Evolutionary conservation across 2,113 vertebrate genomes (phyloP).

Genomic region (Periophthalmodon schlosseri): DNA sequence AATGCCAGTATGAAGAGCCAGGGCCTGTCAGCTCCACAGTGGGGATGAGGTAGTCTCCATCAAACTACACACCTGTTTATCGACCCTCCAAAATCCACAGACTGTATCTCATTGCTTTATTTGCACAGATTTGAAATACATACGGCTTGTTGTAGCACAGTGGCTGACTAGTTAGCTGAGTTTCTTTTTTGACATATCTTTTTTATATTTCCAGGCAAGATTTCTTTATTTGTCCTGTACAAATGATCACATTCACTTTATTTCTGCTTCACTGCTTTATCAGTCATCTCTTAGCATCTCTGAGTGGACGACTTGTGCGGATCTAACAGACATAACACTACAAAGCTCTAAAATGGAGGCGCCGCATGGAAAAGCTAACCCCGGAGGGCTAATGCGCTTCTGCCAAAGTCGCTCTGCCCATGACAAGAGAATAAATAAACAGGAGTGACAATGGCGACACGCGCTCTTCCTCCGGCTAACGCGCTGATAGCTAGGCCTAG

Average conservation of each 20-base stretch:
- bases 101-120: too few species aligned
- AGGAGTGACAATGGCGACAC: neutral
- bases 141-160: too few species aligned
- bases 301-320: neutral
- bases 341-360: neutral
- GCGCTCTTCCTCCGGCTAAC: neutral
- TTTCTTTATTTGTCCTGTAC: neutral
- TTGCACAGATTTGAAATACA: too few species aligned
- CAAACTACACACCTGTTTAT: too few species aligned
- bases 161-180: too few species aligned
- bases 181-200: too few species aligned
- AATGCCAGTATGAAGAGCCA: too few species aligned
- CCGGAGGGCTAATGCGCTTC: neutral
- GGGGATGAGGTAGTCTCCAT: too few species aligned
- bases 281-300: neutral
- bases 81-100: too few species aligned
- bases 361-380: neutral
- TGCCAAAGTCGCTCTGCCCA: neutral
- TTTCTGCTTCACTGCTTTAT: neutral
- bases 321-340: neutral
- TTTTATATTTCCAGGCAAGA: too few species aligned
- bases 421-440: constrained; percentile 10
- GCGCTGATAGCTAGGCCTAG: neutral
- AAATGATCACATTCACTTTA: neutral
- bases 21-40: too few species aligned